These are phyloP conservation scores for Ameiurus melas DNA, from an alignment of 2,113 vertebrate genomes.

Conservation along the genomic window DNA sequence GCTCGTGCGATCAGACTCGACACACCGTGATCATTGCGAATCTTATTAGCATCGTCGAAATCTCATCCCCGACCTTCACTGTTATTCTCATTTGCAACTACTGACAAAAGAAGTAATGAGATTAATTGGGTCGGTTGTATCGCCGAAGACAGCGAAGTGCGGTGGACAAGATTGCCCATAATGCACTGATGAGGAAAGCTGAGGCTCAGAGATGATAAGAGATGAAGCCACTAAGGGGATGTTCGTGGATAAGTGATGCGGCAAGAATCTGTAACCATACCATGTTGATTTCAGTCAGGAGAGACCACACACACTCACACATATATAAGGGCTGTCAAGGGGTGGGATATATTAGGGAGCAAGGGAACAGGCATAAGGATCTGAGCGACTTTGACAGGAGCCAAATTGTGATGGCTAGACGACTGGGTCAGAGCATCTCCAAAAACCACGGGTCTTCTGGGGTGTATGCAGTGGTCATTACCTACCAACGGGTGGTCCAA, in stretches of 20 bases:
- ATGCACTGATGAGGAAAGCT: slow-evolving; percentile 48
- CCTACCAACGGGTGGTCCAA: no score
- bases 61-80: slow-evolving; percentile 57
- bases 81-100: slow-evolving; percentile 53
- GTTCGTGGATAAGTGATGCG: background rate
- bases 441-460: no score
- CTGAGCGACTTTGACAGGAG: no score
- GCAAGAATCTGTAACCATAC: background rate
- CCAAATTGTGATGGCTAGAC: no score
- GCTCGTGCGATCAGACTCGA: no score
- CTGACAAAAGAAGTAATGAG: slow-evolving; percentile 62
- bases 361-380: no score
- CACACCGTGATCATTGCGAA: background rate
- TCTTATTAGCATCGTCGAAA: slow-evolving; percentile 47
- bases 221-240: background rate
- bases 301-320: no score
- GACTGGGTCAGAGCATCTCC: no score
- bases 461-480: no score
- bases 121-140: slow-evolving; percentile 62
- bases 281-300: background rate
- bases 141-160: slow-evolving; percentile 70
- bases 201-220: background rate
- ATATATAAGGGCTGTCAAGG: no score
- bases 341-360: no score
- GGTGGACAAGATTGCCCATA: slow-evolving; percentile 51